Base-by-base conservation (phyloP, 2,888 invertebrate species). In the Drosophila nr. perissopoda region DNA sequence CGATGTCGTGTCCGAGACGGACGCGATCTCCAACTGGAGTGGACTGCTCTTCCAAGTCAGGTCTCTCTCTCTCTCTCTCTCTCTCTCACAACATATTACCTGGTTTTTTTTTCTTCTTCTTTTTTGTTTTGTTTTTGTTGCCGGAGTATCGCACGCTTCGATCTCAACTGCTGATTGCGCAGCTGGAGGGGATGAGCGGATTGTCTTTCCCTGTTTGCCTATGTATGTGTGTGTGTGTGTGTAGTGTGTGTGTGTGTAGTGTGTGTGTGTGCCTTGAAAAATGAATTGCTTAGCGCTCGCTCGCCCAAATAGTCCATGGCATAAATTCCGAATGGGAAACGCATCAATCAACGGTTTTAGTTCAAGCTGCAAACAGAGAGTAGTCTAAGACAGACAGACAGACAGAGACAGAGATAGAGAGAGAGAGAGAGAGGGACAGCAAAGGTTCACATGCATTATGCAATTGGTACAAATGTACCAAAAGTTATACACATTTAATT, bases 291-390 rank as follows among this genome's bases (percentile, higher is more conserved):
- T 81, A 88, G 81, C 83, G 75, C 72, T 75, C 67, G 61, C 60
- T 82, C 83, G 74, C 81, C 89, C 88, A 84, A 89, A 89, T 88
- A 85, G 86, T 88, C 81, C 89, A 87, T 81, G 86, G 87, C 89
- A 87, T 87, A 87, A 87, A 89, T 89, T 87, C 86, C 89, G 82
- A 89, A 89, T 89, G 89, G 89, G 90, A 89, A 87, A 88, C 89
- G 88, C 87, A 87, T 87, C 87, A 87, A 87, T 87, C 87, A 87
- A 78, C 86, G 82, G 78, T 76, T 74, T 85, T 76, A 76, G 65
- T 70, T 62, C 82, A 80, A 65, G 62, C 61, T 61, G 72, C 67
- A 74, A 54, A 61, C 67, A 64, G 48, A 68, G 78, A 51, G 64
- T 56, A 58, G 61, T 67, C 63, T 48, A 34, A 40, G 56, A 33